These are phyloP conservation scores for Rapana venosa DNA, from an alignment of 2,888 invertebrate species.

Conservation along the genomic window DNA sequence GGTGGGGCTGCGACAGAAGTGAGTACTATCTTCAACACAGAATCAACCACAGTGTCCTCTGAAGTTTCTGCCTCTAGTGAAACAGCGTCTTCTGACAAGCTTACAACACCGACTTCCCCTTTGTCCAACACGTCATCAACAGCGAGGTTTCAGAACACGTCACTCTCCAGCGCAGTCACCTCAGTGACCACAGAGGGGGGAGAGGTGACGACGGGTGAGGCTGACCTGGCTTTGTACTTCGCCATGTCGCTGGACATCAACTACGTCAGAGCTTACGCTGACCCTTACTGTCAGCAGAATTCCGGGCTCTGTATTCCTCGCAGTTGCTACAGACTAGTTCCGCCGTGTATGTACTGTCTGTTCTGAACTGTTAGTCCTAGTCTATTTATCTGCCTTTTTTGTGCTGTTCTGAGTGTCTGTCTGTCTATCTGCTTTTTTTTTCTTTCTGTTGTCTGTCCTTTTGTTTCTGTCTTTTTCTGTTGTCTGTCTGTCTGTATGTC, in stretches of 20 bases:
- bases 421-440: background rate
- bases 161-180: background rate
- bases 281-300: conserved; percentile 8
- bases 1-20: background rate
- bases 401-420: conserved; percentile 8
- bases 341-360: background rate
- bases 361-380: background rate
- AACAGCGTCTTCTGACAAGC: background rate
- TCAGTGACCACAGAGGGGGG: background rate
- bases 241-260: conserved; percentile 31
- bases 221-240: background rate
- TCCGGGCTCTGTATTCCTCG: background rate
- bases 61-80: background rate
- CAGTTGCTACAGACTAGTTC: conserved; percentile 14
- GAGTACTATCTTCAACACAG: background rate
- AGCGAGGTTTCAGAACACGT: background rate
- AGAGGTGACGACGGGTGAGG: background rate
- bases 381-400: background rate
- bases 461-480: too few relatives aligned
- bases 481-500: too few relatives aligned
- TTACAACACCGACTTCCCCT: too few relatives aligned
- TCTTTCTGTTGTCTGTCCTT: too few relatives aligned
- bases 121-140: background rate
- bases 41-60: background rate
- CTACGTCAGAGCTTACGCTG: background rate